Evolutionary conservation across 2,888 invertebrate species (phyloP).

Genomic region (Heliothis peltigera): DNA sequence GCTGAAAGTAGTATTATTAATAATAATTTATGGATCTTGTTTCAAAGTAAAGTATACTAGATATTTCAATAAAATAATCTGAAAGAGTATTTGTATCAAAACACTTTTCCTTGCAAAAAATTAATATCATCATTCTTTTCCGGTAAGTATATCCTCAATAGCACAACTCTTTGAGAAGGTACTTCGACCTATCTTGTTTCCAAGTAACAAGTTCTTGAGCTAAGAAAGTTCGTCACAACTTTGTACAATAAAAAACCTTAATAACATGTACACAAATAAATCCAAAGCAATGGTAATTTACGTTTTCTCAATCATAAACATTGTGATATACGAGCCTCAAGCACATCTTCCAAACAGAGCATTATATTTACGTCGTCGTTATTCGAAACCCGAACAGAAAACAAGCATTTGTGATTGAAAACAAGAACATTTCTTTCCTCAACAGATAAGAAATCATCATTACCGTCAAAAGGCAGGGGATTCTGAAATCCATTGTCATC

Average conservation of each 20-base stretch:
- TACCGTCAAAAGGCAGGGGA: conserved; percentile 69
- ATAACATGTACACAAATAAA: conserved; percentile 38
- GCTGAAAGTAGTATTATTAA: too few relatives aligned
- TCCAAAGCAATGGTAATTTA: conserved; percentile 27
- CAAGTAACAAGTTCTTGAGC: conserved; percentile 36
- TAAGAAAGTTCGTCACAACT: conserved; percentile 33
- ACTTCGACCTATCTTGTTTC: conserved; percentile 7
- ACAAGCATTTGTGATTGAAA: conserved; percentile 57
- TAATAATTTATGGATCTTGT: too few relatives aligned
- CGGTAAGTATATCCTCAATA: conserved; percentile 1
- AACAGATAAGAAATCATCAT: conserved; percentile 73
- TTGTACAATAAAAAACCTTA: conserved; percentile 20
- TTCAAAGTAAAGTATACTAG: too few relatives aligned
- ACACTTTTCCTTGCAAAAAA: neutral
- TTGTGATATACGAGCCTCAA: conserved; percentile 44
- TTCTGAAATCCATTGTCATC: conserved; percentile 74
- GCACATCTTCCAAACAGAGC: conserved; percentile 56
- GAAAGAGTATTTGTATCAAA: neutral
- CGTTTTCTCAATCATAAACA: conserved; percentile 55
- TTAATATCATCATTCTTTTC: conserved; percentile 9
- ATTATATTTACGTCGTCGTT: conserved; percentile 61
- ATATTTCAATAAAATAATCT: neutral
- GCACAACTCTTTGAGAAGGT: neutral
- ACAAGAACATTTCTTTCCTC: conserved; percentile 64
- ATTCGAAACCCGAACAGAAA: conserved; percentile 52